These are phyloP conservation scores for Protophormia terraenovae DNA, from an alignment of 2,888 invertebrate genomes.

Conservation along the genomic window DNA sequence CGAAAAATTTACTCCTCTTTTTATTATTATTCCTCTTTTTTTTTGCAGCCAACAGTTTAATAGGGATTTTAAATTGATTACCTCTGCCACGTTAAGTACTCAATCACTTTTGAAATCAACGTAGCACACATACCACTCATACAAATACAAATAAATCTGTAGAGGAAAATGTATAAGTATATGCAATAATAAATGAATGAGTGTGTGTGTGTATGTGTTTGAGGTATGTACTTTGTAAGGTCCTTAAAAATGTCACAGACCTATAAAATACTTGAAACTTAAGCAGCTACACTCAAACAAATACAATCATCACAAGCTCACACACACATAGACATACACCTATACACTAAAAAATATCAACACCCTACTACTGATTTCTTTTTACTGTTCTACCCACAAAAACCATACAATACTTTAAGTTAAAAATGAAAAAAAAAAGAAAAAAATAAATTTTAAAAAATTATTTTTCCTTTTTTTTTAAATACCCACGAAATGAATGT, in stretches of 20 bases:
- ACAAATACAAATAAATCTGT: slow-evolving; percentile 14
- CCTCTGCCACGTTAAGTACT: slow-evolving; percentile 69
- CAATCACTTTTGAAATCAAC: slow-evolving; percentile 66
- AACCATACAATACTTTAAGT: slow-evolving; percentile 53
- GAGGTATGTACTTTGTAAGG: slow-evolving; percentile 49
- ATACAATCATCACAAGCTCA: slow-evolving; percentile 60
- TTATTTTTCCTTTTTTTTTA: slow-evolving; percentile 52
- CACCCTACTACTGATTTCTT: not conserved
- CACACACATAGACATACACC: not conserved
- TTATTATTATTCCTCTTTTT: not conserved
- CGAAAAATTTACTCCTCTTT: slow-evolving; percentile 45
- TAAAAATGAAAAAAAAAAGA: slow-evolving; percentile 50
- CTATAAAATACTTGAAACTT: slow-evolving; percentile 67
- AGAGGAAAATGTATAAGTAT: slow-evolving; percentile 19
- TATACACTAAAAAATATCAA: too few species aligned
- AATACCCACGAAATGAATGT: slow-evolving; percentile 69
- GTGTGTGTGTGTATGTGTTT: slow-evolving; percentile 13
- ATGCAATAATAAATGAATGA: slow-evolving; percentile 39
- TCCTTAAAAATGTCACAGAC: slow-evolving; percentile 69
- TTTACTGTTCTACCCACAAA: slow-evolving; percentile 14
- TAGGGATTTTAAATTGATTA: slow-evolving; percentile 68
- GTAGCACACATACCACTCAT: slow-evolving; percentile 5
- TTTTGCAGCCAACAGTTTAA: slow-evolving; percentile 53
- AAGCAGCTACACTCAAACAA: slow-evolving; percentile 65
- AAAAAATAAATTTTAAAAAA: slow-evolving; percentile 40